phyloP scores from a whole-genome alignment of 2,797 vertebrate genomes.

The Danio choprae region DNA sequence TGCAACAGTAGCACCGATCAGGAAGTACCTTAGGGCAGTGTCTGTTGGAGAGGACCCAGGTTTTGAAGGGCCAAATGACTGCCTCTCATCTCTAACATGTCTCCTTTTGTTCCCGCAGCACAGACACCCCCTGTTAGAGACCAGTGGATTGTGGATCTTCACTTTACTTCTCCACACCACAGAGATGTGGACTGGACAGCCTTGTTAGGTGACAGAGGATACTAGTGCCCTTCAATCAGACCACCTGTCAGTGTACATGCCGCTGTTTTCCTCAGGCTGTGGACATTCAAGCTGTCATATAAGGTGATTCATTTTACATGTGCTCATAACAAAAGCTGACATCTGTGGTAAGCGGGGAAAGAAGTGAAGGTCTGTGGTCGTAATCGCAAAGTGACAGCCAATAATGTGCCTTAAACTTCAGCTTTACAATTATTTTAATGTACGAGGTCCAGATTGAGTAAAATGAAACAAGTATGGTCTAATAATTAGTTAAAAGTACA shows the following conservation, averaged over 20 bases:
- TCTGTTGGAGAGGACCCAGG: slow-evolving; percentile 70
- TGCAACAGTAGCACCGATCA: slow-evolving; percentile 58
- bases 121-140: slow-evolving; percentile 51
- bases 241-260: slow-evolving; percentile 60
- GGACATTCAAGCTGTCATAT: slow-evolving; percentile 53
- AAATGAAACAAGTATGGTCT: neutral
- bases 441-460: neutral
- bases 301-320: slow-evolving; percentile 56
- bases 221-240: slow-evolving; percentile 55
- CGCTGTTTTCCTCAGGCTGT: slow-evolving; percentile 45
- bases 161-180: slow-evolving; percentile 36
- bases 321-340: slow-evolving; percentile 52
- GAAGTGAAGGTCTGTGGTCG: neutral
- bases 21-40: slow-evolving; percentile 69
- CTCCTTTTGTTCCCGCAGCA: slow-evolving; percentile 61
- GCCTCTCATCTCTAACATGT: slow-evolving; percentile 69
- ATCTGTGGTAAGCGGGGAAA: slow-evolving; percentile 5
- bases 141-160: slow-evolving; percentile 37
- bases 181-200: slow-evolving; percentile 48
- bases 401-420: neutral
- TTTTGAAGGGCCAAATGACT: slow-evolving; percentile 75
- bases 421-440: neutral
- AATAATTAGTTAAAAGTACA: no score
- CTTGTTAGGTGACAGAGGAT: slow-evolving; percentile 58
- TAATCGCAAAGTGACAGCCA: neutral